Base-by-base conservation (phyloP, 2,797 vertebrate genomes). In the Etheostoma perlongum region DNA sequence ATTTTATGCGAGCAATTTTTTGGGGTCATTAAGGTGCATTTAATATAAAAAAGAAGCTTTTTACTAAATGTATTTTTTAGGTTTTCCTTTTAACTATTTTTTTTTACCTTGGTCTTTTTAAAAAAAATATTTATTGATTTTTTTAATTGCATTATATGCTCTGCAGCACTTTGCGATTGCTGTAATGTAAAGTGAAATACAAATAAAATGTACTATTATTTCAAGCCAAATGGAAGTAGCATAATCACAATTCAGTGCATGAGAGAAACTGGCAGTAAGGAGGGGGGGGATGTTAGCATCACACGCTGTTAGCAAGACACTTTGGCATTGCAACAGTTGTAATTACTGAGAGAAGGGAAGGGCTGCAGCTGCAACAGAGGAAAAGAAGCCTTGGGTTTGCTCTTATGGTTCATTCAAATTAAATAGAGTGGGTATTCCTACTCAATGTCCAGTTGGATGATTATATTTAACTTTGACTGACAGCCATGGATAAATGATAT, bases 341-440 rank as follows among this genome's bases (percentile, higher is more conserved):
- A 85, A 83, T 85, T 83, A 82, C 71, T 10, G 67, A 47, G 33
- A 67, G 73, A 67, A 75, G 74, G 76, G 61, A 70, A 74, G 77
- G 65, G 48, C 67, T 63, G 69, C 84, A 83, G 81, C 82, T 86
- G 84, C 30, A 21, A 67, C 46, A 11, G 48, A 70, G 16, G 58
- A 66, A 79, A 79, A 74, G 52, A 58, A 63, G 55, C 67, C 52
- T 44, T 12, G 2, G 57, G 23, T 77, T 66, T 78, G 64, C 73
- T 72, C 65, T 49, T 63, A 27, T 48, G 47, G 27, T 30, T 66
- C 30, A 79, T 60, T 30, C 52, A 60, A 85, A 81, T 76, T 42
- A 58, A 36, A 21, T 13, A 61, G 14, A 75, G 53, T 44, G 62
- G 65, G 68, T 72, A 25, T 61, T 67, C 33, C 52, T 40, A 27